Base-by-base conservation (phyloP, 2,888 invertebrate species). In the Holacanthella duospinosa region DNA sequence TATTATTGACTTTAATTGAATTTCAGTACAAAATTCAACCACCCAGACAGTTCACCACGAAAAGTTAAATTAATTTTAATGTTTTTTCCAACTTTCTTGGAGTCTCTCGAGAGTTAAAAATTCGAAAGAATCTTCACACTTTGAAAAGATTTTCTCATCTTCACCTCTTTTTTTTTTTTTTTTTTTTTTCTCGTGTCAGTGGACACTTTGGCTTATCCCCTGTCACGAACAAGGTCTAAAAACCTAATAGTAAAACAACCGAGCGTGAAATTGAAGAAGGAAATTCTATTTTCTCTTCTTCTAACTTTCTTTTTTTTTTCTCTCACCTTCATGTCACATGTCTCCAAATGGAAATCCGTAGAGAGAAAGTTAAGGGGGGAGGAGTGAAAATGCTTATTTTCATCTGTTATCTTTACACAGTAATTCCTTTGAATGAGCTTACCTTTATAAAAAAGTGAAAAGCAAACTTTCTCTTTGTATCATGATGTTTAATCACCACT, bases 271-370 rank as follows among this genome's bases (percentile, higher is more conserved):
- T 53, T 53, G 25, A 24, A 43, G 54, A 53, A 53, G 21, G 25
- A 53, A 53, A 53, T 53, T 53, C 54, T n/a, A 24, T 25, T 53
- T 53, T 25, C 24, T 53, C 54, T 53, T 53, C 54, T 36, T 36
- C 36, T 9, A 36, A 16, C n/a, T 53, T 25, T 53, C 25, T 53
- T n/a, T 12, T 26, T 4, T 26, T 53, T 53, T 25, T 53, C 25
- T 53, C 54, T 12, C 56, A 19, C 56, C 24, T 56, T 26, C 56
- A n/a, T 6, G 16, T 27, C 27, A 36, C 27, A n/a, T 58, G 43
- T 12, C 24, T 16, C 36, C 29, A 25, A 6, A 55, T 9, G 53
- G 6, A 25, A 55, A 6, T 21, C 55, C 24, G 26, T 12, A 53
- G 53, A 21, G 6, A n/a, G 4, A 53, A 53, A 53, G 19, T 53